Conservation (phyloP, 2,888 invertebrate species). For the Eudemis profundana region DNA sequence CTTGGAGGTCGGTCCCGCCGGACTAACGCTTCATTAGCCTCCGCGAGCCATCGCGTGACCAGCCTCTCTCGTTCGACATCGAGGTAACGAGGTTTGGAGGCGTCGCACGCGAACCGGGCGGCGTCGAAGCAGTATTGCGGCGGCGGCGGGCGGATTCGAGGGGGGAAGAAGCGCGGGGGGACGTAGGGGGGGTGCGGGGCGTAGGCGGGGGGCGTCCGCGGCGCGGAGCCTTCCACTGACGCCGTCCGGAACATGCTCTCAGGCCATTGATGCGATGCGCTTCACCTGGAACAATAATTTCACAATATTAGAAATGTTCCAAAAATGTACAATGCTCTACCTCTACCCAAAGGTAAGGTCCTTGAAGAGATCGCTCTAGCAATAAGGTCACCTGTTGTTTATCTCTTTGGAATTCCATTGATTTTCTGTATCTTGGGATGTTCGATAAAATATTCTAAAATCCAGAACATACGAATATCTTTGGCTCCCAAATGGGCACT, state of each 20-base stretch:
- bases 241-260: constrained; percentile 82
- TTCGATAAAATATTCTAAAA: no score
- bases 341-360: no score
- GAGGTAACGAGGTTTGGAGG: constrained; percentile 78
- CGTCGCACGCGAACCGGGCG: constrained; percentile 82
- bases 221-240: constrained; percentile 82
- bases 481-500: no score
- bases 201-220: constrained; percentile 82
- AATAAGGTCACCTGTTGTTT: no score
- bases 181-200: constrained; percentile 79
- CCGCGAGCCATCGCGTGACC: constrained; percentile 81
- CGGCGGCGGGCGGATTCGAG: constrained; percentile 77
- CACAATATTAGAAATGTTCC: neutral
- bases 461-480: no score
- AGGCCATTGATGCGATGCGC: constrained; percentile 73
- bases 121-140: constrained; percentile 84
- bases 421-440: no score
- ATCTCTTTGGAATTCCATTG: no score
- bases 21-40: constrained; percentile 80
- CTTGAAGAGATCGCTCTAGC: no score
- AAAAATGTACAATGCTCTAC: no score
- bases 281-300: constrained; percentile 66
- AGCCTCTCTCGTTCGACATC: constrained; percentile 80
- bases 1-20: constrained; percentile 76
- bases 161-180: constrained; percentile 79